phyloP scores from a whole-genome alignment of 2,797 vertebrate genomes.

The Melanotaenia parkinsoni region DNA sequence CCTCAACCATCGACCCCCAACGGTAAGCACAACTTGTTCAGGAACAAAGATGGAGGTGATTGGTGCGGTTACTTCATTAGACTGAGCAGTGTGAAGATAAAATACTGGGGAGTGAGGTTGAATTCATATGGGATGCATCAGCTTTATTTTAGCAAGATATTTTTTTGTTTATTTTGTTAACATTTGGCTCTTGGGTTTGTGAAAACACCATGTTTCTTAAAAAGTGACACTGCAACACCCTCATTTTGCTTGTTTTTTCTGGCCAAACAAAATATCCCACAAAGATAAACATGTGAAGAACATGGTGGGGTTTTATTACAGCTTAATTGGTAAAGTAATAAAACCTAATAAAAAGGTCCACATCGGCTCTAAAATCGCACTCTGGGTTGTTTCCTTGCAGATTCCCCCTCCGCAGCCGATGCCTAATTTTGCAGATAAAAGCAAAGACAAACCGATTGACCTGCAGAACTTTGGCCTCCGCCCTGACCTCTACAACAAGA shows the following conservation, averaged over 20 bases:
- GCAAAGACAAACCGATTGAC: constrained; percentile 93
- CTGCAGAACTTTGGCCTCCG: constrained; percentile 96
- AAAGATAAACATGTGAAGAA: not conserved
- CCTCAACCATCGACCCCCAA: constrained; percentile 91
- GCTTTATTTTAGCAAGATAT: not conserved
- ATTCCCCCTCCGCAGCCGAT: constrained; percentile 93
- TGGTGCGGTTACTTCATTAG: not conserved
- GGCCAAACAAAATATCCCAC: not conserved
- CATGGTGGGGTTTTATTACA: not conserved
- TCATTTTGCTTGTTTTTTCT: not conserved
- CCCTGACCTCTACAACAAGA: constrained; percentile 94
- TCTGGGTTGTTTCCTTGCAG: constrained; percentile 65
- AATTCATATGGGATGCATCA: not conserved
- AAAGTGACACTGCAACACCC: not conserved
- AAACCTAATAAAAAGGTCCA: not conserved
- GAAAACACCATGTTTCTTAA: not conserved
- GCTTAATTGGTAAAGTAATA: not conserved
- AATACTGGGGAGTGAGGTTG: not conserved
- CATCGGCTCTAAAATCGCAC: not conserved
- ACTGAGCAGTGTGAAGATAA: not conserved
- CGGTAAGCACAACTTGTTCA: constrained; percentile 76
- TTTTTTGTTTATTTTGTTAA: not conserved
- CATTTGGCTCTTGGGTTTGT: not conserved
- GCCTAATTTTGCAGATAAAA: constrained; percentile 93
- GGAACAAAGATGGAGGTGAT: not conserved